phyloP scores from a whole-genome alignment of 2,888 invertebrate genomes.

The Apodemia zela region DNA sequence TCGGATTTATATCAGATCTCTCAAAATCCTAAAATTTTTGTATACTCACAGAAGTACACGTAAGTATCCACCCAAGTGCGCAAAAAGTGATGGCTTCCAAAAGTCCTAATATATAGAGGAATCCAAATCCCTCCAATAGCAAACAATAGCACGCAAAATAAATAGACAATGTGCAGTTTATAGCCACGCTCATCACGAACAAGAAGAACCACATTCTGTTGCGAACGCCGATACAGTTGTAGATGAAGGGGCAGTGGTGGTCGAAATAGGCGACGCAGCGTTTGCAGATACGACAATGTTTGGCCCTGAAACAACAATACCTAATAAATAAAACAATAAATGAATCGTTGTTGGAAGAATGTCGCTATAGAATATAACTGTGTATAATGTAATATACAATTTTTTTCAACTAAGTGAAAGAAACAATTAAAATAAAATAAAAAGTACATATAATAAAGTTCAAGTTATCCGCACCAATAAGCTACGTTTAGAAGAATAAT shows the following conservation, averaged over 20 bases:
- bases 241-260: constrained; percentile 97
- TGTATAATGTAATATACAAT: too few species aligned
- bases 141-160: constrained; percentile 93
- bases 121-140: constrained; percentile 90
- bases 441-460: too few species aligned
- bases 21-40: background rate
- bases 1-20: too few species aligned
- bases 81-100: constrained; percentile 92
- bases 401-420: too few species aligned
- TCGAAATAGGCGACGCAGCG: constrained; percentile 94
- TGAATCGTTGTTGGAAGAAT: too few species aligned
- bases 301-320: constrained; percentile 76
- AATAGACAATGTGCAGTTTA: constrained; percentile 92
- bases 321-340: too few species aligned
- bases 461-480: too few species aligned
- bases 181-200: constrained; percentile 92
- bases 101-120: constrained; percentile 91
- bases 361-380: too few species aligned
- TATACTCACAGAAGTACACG: constrained; percentile 89
- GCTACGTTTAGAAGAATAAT: too few species aligned
- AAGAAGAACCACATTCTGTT: constrained; percentile 97
- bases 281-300: constrained; percentile 95
- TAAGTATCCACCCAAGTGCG: constrained; percentile 91
- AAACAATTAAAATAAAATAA: too few species aligned
- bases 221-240: constrained; percentile 94